Base-by-base conservation (phyloP, 2,797 vertebrate genomes). In the Percopsis omiscomaycus region DNA sequence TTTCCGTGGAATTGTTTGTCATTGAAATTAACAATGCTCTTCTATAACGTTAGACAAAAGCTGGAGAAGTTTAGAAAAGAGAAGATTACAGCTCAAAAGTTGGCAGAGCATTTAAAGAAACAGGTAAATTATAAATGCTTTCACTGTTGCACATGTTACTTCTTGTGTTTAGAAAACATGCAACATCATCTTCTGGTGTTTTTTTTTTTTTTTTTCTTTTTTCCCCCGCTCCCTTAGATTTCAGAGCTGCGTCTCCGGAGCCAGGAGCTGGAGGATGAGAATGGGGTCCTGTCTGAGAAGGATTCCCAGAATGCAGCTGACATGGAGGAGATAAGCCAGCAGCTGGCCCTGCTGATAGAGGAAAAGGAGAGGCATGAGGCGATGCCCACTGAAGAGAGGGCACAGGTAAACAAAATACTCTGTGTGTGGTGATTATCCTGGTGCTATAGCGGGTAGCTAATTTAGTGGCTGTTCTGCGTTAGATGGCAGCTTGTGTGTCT, bases 231-330 rank as follows among this genome's bases (percentile, higher is more conserved):
- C 44, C 64, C 68, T 30, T 87, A 99, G 97, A 89, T 96, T 46
- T 89, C 87, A 0, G 94, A 95, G 77, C 85, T 96, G 81, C 92
- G 84, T 77, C 75, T 76, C 52, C 93, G 89, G 72, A 95, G 93
- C 68, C 92, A 93, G 58, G 92, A 93, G 27, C 91, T 97, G 37
- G 91, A 94, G 71, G 87, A 91, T 1, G 92, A 96, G 71, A 98
- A 97, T 0, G 86, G 68, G 14, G 73, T 86, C 55, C 92, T 97
- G 27, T 87, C 83, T 22, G 91, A 94, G 81, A 93, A 89, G 78
- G 95, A 93, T 55, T 78, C 84, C 68, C 91, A 93, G 73, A 94
- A 84, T 28, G 78, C 91, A 13, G 86, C 90, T 2, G 90, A 92
- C 8, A 42, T 91, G 59, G 89, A 93, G 73, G 87, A 90, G 56